These are phyloP conservation scores for Hippopotamus amphibius DNA, from an alignment of 2,113 vertebrate species.

Conservation along the genomic window DNA sequence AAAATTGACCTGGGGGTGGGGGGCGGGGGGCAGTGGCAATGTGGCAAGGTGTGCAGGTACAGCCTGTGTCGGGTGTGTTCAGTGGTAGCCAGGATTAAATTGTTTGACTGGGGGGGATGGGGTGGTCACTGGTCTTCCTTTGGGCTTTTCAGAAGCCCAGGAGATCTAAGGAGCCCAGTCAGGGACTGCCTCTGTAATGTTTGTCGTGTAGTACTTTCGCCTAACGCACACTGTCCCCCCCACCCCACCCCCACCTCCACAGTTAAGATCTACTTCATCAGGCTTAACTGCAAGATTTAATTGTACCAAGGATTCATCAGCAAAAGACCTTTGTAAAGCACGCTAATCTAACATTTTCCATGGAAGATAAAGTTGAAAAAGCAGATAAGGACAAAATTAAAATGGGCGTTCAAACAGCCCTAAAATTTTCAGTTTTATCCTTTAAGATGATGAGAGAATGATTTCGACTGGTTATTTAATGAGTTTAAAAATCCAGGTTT, in stretches of 20 bases:
- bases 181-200: not conserved
- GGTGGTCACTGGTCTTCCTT: not conserved
- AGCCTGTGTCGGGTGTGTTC: not conserved
- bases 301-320: not conserved
- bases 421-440: conserved; percentile 30
- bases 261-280: not conserved
- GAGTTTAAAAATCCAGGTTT: not conserved
- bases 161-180: not conserved
- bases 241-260: not conserved
- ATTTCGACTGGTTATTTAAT: conserved; percentile 18
- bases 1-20: not conserved
- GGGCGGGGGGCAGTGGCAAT: not conserved
- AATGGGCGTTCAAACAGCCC: not conserved
- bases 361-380: conserved; percentile 25
- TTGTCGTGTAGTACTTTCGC: not conserved
- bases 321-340: conserved; percentile 1
- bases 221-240: not conserved
- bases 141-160: not conserved
- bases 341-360: not conserved
- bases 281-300: not conserved
- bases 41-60: not conserved
- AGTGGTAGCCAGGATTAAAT: not conserved
- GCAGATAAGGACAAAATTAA: conserved; percentile 46
- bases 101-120: not conserved
- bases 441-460: not conserved